These are phyloP conservation scores for Catocala fraxini DNA, from an alignment of 2,888 invertebrate genomes.

Conservation along the genomic window DNA sequence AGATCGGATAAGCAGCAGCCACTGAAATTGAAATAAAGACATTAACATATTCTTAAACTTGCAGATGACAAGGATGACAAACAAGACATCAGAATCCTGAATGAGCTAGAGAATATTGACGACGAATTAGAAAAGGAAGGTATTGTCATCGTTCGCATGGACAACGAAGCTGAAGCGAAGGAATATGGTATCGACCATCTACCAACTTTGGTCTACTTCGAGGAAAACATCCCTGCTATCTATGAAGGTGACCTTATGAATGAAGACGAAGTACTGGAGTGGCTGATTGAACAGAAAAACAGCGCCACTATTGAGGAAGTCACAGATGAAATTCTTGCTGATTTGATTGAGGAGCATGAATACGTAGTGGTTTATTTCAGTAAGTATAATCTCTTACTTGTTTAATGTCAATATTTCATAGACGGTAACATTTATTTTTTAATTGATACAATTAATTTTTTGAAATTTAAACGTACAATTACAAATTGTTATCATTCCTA, in stretches of 20 bases:
- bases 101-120: constrained; percentile 97
- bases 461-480: too few species aligned
- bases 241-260: constrained; percentile 97
- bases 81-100: constrained; percentile 95
- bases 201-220: constrained; percentile 95
- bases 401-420: too few species aligned
- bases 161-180: constrained; percentile 96
- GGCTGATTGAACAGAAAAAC: constrained; percentile 95
- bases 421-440: background rate
- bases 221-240: constrained; percentile 96
- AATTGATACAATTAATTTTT: too few species aligned
- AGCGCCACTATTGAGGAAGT: constrained; percentile 98
- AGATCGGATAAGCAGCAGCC: too few species aligned
- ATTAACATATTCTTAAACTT: constrained; percentile 40
- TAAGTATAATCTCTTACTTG: constrained; percentile 74
- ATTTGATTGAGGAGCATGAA: constrained; percentile 95
- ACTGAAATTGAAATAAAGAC: too few species aligned
- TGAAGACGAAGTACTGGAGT: constrained; percentile 96
- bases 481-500: too few species aligned
- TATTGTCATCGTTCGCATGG: constrained; percentile 96
- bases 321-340: constrained; percentile 95
- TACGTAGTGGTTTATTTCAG: constrained; percentile 98
- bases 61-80: constrained; percentile 96
- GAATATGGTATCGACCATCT: constrained; percentile 96
- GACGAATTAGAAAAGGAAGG: constrained; percentile 96